phyloP scores from a whole-genome alignment of 2,797 vertebrate genomes.

The Tarsius wallacei region DNA sequence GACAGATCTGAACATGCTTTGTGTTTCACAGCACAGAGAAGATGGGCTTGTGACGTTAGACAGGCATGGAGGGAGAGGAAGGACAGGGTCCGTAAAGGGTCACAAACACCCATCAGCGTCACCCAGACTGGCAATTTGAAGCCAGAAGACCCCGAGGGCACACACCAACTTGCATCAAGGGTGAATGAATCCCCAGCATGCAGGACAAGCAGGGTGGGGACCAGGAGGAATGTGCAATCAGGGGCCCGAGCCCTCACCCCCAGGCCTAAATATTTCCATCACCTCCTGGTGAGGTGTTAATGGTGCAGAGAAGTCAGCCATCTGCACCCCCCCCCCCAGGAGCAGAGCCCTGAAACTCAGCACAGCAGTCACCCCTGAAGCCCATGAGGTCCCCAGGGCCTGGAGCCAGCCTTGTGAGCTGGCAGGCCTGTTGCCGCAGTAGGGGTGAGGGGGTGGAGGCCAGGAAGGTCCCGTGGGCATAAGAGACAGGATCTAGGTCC shows the following conservation, averaged over 20 bases:
- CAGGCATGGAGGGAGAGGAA: rapidly evolving
- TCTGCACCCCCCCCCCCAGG: not conserved
- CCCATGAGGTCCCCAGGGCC: not conserved
- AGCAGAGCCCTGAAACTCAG: not conserved
- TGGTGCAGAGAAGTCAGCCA: not conserved
- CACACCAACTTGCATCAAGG: not conserved
- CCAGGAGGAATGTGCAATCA: not conserved
- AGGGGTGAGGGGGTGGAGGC: not conserved
- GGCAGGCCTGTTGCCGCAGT: not conserved
- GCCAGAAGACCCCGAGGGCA: not conserved
- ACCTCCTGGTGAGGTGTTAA: not conserved
- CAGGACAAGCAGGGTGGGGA: not conserved
- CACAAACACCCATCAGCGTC: not conserved
- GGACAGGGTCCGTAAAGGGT: rapidly evolving
- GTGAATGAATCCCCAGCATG: not conserved
- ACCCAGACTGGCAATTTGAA: not conserved
- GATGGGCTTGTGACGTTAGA: too few relatives aligned
- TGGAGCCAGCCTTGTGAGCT: not conserved
- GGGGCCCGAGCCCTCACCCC: not conserved
- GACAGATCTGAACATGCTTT: not conserved
- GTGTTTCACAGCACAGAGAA: not conserved
- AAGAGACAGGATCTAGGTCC: not conserved
- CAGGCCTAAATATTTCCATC: not conserved
- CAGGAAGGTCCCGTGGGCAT: not conserved
- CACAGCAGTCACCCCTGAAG: rapidly evolving